These are phyloP conservation scores for Lepus americanus DNA, from an alignment of 2,113 vertebrate species.

Conservation along the genomic window DNA sequence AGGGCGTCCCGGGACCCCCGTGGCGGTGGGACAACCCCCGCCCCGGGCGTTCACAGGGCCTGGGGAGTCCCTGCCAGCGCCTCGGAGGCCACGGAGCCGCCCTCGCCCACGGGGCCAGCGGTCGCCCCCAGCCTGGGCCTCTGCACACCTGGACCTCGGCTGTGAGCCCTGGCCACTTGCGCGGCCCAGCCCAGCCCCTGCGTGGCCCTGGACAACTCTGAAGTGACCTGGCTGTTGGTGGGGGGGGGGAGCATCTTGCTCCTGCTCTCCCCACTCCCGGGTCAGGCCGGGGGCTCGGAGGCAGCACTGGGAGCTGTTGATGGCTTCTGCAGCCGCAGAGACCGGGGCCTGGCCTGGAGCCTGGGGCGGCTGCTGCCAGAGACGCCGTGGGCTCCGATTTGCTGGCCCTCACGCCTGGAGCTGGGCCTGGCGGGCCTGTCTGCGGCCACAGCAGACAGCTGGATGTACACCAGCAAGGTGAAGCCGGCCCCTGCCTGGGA, in stretches of 20 bases:
- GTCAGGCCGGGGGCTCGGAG: not conserved
- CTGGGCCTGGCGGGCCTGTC: not conserved
- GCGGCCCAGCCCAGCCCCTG: fast-evolving
- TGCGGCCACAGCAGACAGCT: no score
- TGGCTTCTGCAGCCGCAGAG: not conserved
- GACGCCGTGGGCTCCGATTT: not conserved
- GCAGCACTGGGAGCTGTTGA: not conserved
- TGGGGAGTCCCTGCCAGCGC: not conserved
- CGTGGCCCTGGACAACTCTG: not conserved
- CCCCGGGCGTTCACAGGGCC: fast-evolving
- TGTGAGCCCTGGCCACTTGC: not conserved
- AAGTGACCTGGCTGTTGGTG: not conserved
- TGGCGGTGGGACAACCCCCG: fast-evolving
- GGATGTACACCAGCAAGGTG: no score
- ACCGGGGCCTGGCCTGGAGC: not conserved
- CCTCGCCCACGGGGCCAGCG: no score
- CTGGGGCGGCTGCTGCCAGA: not conserved
- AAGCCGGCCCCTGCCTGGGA: not conserved
- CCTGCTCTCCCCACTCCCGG: not conserved
- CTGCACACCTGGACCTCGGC: no score
- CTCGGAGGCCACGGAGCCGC: not conserved
- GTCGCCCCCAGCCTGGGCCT: no score
- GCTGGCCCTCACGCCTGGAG: not conserved
- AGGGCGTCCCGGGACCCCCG: not conserved
- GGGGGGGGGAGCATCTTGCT: not conserved